Evolutionary conservation across 2,888 invertebrate species (phyloP), one percentile per base, ranked within the genome.

Genomic region (Rhagophthalmus giganteus): DNA sequence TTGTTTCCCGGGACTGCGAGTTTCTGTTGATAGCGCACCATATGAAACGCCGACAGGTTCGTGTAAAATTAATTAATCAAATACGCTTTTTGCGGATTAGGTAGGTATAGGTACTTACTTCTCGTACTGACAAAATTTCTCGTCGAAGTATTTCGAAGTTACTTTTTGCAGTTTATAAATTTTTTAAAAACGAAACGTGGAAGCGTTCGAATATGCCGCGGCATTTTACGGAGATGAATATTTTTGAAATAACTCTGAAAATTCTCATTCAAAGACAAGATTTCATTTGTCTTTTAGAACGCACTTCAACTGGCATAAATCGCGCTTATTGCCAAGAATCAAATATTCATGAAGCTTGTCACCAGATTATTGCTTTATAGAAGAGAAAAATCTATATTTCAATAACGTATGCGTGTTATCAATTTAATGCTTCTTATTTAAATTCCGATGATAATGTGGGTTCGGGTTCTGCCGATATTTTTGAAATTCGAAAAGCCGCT

Each of bases 301-400:
- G 42, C 38, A 53, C 40, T 55, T 50, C 27, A 16, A 16, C 16
- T 28, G 32, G 48, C 49, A 55, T 57, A 57, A 59, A 59, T 59
- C 59, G 56, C 34, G 30, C 44, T 50, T 56, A 59, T 55, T 53
- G 55, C 34, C 49, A 37, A 38, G 37, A 54, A 54, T 59, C 52
- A 53, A 45, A 47, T 57, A 57, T 57, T 48, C 54, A 57, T 55
- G 49, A 60, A 34, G 28, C 48, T 47, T 52, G 49, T 40, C 48
- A 41, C 45, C 42, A 50, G 47, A 45, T 46, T 42, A 55, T 57
- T 49, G 53, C 55, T 56, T 58, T 56, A 55, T 58, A 37, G 48
- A 13, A 12, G 35, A 27, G 15, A 30, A 30, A 47, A 48, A 48
- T 48, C 48, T 48, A 41, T 41, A 41, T 48, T 41, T 40, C 8